phyloP scores from a whole-genome alignment of 2,797 vertebrate species.

The Gobio occitaniae region DNA sequence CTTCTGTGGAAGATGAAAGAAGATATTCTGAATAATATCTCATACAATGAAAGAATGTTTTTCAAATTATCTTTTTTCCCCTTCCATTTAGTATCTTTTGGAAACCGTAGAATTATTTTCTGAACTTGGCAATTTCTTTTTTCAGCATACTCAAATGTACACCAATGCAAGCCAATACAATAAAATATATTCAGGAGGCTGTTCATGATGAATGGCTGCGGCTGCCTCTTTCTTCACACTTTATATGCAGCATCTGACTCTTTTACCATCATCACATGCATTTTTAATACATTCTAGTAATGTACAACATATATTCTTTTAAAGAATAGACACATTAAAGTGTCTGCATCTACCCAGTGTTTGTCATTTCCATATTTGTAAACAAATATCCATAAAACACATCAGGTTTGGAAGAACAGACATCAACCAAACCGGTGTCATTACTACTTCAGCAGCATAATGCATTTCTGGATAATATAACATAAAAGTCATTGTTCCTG shows the following conservation, averaged over 20 bases:
- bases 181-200: background rate
- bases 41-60: background rate
- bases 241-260: background rate
- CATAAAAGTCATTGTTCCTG: background rate
- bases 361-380: constrained; percentile 9
- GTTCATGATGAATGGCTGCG: background rate
- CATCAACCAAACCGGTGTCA: background rate
- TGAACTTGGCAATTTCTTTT: background rate
- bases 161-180: background rate
- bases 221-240: background rate
- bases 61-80: background rate
- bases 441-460: background rate
- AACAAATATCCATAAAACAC: background rate
- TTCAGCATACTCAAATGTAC: background rate
- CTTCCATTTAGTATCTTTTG: background rate
- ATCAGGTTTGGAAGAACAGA: background rate
- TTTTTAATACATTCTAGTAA: constrained; percentile 10
- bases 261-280: constrained; percentile 13
- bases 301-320: constrained; percentile 1
- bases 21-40: background rate
- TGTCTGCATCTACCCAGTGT: background rate
- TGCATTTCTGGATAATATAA: background rate
- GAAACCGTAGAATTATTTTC: background rate
- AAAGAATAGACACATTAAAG: background rate
- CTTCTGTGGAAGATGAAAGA: background rate